Evolutionary conservation across 2,797 vertebrate genomes (phyloP).

Genomic region (Limosa lapponica): DNA sequence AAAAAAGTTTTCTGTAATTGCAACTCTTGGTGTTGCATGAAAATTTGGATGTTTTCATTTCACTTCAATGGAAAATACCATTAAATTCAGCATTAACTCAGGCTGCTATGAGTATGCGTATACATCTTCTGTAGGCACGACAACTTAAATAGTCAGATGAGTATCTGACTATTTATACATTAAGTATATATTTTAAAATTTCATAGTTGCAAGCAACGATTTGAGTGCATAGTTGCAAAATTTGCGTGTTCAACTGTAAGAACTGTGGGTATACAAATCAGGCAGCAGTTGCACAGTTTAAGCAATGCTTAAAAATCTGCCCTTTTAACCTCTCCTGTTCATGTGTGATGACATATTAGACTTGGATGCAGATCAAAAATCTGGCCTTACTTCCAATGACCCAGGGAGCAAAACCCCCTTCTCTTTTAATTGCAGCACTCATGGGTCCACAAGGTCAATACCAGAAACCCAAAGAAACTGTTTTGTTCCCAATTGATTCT

Average conservation of each 20-base stretch:
- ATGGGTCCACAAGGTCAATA: background rate
- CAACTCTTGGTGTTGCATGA: background rate
- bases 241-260: background rate
- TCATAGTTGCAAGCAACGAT: background rate
- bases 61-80: background rate
- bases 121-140: background rate
- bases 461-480: background rate
- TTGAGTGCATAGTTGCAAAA: background rate
- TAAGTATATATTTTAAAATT: background rate
- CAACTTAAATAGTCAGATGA: background rate
- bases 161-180: background rate
- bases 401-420: background rate
- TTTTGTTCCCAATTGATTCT: background rate
- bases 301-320: conserved; percentile 13
- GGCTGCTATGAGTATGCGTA: background rate
- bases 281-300: background rate
- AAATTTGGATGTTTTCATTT: background rate
- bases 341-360: conserved; percentile 36
- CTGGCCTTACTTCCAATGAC: background rate
- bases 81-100: background rate
- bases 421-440: background rate
- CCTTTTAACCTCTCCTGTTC: conserved; percentile 22
- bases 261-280: background rate
- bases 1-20: background rate
- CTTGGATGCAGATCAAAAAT: conserved; percentile 38